These are phyloP conservation scores for Eptesicus fuscus DNA, from an alignment of 2,113 vertebrate species.

Conservation along the genomic window DNA sequence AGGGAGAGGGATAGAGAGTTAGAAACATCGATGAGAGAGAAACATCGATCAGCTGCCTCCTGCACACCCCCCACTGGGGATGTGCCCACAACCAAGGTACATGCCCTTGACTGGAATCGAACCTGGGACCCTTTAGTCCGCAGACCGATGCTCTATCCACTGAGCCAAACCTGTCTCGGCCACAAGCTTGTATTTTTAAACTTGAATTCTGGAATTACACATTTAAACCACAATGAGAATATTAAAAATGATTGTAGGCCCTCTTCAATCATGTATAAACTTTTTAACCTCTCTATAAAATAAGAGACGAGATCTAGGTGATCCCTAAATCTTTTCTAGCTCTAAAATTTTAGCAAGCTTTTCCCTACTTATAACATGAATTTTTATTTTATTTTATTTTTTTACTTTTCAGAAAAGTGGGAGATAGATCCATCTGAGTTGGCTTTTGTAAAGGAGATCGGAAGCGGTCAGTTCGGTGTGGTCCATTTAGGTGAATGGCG, in stretches of 20 bases:
- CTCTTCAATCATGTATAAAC: not conserved
- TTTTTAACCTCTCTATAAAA: not conserved
- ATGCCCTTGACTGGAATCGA: too few relatives aligned
- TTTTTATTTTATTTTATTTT: not conserved
- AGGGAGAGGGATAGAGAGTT: too few relatives aligned
- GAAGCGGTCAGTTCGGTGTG: constrained; percentile 83
- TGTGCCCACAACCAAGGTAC: too few relatives aligned
- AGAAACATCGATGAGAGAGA: too few relatives aligned
- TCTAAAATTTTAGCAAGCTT: not conserved
- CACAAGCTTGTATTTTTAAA: not conserved
- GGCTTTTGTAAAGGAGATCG: constrained; percentile 79
- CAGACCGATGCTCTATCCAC: too few relatives aligned
- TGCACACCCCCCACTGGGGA: too few relatives aligned
- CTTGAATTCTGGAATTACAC: not conserved
- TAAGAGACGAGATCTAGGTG: not conserved
- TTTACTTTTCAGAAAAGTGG: constrained; percentile 82
- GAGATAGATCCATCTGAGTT: constrained; percentile 81
- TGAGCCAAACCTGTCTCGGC: too few relatives aligned
- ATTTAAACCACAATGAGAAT: not conserved
- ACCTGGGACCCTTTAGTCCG: too few relatives aligned
- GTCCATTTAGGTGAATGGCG: constrained; percentile 82
- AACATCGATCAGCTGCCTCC: too few relatives aligned
- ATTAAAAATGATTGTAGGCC: not conserved
- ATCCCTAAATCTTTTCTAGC: not conserved
- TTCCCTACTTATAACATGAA: not conserved